Evolutionary conservation across 35 echinoderm and acorn worm genomes (phyloP), one percentile per base, ranked within the genome.

Genomic region (Acanthaster planci): DNA sequence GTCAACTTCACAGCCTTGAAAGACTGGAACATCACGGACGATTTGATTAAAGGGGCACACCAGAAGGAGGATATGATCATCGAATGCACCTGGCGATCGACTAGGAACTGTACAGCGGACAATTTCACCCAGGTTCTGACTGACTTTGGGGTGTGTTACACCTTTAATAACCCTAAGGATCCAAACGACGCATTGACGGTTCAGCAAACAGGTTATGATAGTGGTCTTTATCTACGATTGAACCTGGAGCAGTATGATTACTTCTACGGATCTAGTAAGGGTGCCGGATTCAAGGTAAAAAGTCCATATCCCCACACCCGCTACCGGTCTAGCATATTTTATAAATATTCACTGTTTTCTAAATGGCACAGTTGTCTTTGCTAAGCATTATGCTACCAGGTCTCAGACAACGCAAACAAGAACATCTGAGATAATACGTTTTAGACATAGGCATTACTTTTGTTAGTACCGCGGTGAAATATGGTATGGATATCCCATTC

Each of bases 221-320:
- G 89, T 37, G 92, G 92, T 5, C 55, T 93, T 18, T 93, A 55
- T 57, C 51, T 93, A 30, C 59, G 82, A 51, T 81, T 93, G 7
- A 84, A 89, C 56, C 37, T 93, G 22, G 81, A 93, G 80, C 92
- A 93, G 77, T 67, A 89, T 51, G 87, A 93, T 68, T 93, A 93
- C 54, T 81, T 42, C 76, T 76, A 80, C 42, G 79, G 81, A 17
- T 31, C n/a, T 29, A 82, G 88, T 34, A 85, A 51, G 8, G 86
- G 86, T 3, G 87, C 92, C 55, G 92, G 92, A 34, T 79, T 93
- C n/a, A 93, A 89, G 92, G 92, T 93, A 92, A 34, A 56, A 12
- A 47, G n/a, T n/a, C n/a, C n/a, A n/a, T n/a, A n/a, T n/a, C n/a
- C n/a, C n/a, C n/a, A n/a, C n/a, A n/a, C n/a, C n/a, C n/a, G n/a